Evolutionary conservation across 2,797 vertebrate species (phyloP).

Genomic region (Propithecus deckenii): DNA sequence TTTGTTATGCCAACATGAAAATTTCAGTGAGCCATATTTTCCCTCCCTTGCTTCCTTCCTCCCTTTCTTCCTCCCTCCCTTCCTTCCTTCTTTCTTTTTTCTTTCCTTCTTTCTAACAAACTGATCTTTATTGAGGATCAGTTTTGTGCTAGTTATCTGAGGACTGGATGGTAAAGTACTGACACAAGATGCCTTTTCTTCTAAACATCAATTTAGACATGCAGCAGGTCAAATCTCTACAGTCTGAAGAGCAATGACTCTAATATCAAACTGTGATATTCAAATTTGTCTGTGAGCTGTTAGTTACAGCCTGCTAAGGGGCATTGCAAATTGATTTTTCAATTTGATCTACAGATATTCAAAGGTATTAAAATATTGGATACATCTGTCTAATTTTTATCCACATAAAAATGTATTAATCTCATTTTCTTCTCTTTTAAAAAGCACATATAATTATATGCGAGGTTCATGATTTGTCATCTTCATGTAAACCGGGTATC

Average conservation of each 20-base stretch:
- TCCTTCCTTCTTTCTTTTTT: accelerated
- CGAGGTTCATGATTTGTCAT: not conserved
- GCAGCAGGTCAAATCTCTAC: not conserved
- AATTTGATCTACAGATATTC: not conserved
- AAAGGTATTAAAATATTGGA: not conserved
- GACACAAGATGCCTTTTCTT: not conserved
- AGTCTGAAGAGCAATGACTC: not conserved
- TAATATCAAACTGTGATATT: not conserved
- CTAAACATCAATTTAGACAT: not conserved
- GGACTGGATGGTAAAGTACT: not conserved
- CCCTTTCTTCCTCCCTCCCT: accelerated
- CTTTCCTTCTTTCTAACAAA: not conserved
- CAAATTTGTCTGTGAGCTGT: not conserved
- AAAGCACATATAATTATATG: not conserved
- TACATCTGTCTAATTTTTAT: not conserved
- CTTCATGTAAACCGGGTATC: not conserved
- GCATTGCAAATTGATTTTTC: not conserved
- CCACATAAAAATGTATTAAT: not conserved
- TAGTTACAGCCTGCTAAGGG: not conserved
- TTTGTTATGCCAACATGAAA: not conserved
- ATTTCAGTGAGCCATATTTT: not conserved
- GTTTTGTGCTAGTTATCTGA: not conserved
- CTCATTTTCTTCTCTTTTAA: not conserved
- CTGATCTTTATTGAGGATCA: not conserved
- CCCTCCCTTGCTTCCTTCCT: accelerated